Base-by-base conservation (phyloP, 2,888 invertebrate species). In the Octodonta nipae region DNA sequence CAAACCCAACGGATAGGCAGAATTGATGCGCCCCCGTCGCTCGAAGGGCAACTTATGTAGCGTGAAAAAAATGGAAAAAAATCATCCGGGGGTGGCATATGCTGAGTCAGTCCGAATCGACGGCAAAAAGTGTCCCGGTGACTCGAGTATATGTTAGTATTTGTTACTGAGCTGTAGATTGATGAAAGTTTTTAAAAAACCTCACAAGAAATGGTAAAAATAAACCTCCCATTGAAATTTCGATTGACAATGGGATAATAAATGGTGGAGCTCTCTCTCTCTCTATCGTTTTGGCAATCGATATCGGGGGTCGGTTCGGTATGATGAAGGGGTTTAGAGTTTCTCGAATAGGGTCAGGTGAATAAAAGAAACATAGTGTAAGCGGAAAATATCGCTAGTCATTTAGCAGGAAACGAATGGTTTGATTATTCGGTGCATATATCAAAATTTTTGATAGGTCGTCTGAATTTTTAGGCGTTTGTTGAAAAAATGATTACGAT, bases 211-310 rank as follows among this genome's bases (percentile, higher is more conserved):
- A 30, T 30, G n/a, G 15, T 15, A 17, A 17, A 30, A 30, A 30
- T 6, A 30, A 16, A 17, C 30, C 30, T 30, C 30, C 30, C 24
- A 24, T 28, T 24, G 5, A 22, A 22, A 22, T 22, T n/a, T n/a
- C 22, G 22, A 22, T 22, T 22, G 22, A 22, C 22, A 22, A 22
- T 22, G 4, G n/a, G 22, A 22, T 22, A 22, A 22, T 22, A 22
- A 22, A 22, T 22, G 22, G 22, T n/a, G n/a, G n/a, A n/a, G n/a
- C n/a, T n/a, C n/a, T 22, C 22, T 22, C 11, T 22, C 11, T 22
- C 22, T n/a, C 10, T 22, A 22, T 22, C 22, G 22, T 10, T 22
- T 22, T 11, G n/a, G n/a, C n/a, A n/a, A n/a, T n/a, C n/a, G n/a
- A n/a, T n/a, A n/a, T n/a, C n/a, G n/a, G n/a, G n/a, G n/a, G n/a